Conservation (phyloP, 2,888 invertebrate genomes). For the Rhamphomyia laevipes region DNA sequence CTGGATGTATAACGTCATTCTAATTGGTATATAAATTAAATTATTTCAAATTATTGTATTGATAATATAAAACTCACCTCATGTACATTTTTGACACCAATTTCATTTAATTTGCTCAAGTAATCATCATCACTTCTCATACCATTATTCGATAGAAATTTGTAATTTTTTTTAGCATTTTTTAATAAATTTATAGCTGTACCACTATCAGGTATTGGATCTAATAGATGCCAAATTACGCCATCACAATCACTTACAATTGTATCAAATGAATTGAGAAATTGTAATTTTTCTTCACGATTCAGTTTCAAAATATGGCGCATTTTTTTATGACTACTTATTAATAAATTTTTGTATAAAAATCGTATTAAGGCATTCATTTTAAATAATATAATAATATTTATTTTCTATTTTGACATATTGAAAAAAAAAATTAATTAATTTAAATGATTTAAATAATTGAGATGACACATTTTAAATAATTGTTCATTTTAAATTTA, state of each 20-base stretch:
- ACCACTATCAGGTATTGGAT: conserved; percentile 31
- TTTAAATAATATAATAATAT: no score
- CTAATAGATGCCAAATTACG: conserved; percentile 36
- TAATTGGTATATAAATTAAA: no score
- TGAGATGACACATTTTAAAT: no score
- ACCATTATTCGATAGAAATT: conserved; percentile 37
- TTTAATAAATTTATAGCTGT: conserved; percentile 32
- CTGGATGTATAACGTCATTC: conserved; percentile 25
- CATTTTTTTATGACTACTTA: background rate
- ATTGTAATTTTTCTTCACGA: conserved; percentile 26
- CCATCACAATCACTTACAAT: conserved; percentile 49
- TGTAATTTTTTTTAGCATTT: conserved; percentile 33
- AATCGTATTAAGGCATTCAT: no score
- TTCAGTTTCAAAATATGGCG: conserved; percentile 16
- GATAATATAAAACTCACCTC: background rate
- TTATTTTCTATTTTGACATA: no score
- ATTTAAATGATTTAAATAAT: no score
- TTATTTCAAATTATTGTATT: no score
- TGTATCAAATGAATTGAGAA: conserved; percentile 42
- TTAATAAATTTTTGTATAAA: no score
- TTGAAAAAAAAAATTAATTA: no score
- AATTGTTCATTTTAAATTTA: no score
- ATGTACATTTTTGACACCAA: conserved; percentile 21
- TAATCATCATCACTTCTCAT: conserved; percentile 26
- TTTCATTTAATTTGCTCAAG: conserved; percentile 21